Evolutionary conservation across 2,113 vertebrate genomes (phyloP).

Genomic region (Boleophthalmus pectinirostris): DNA sequence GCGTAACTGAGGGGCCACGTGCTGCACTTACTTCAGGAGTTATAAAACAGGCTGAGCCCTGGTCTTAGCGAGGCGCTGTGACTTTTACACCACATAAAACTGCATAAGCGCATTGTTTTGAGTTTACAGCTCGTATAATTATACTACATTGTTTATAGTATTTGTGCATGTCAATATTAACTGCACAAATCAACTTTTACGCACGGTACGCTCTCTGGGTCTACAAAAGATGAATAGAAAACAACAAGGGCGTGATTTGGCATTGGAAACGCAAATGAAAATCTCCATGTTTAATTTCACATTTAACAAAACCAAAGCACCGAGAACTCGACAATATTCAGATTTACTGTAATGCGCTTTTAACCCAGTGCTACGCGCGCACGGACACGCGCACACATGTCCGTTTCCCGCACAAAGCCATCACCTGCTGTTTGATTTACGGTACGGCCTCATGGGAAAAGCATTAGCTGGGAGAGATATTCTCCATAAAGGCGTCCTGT

Average conservation of each 20-base stretch:
- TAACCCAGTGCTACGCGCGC: constrained; percentile 1
- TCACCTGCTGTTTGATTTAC: constrained; percentile 77
- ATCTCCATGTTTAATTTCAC: neutral
- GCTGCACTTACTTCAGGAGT: neutral
- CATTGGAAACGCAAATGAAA: no score
- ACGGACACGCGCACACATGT: constrained; percentile 5
- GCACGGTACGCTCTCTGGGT: neutral
- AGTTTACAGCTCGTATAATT: neutral
- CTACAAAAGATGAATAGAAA: no score
- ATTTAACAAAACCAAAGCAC: neutral
- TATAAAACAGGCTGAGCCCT: neutral
- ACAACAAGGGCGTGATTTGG: no score
- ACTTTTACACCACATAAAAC: neutral
- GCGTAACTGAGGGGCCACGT: constrained; percentile 4
- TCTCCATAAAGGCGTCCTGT: constrained; percentile 67
- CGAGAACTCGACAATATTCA: neutral
- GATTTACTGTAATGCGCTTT: constrained; percentile 19
- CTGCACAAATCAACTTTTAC: neutral
- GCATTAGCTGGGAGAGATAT: constrained; percentile 66
- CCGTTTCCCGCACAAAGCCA: constrained; percentile 48
- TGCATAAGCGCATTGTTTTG: neutral
- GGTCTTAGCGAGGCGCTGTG: neutral
- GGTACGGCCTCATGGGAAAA: constrained; percentile 72
- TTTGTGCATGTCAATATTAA: neutral
- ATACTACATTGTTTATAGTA: neutral